A percentile compares a stretch with the other conserved stretches of the same genome.
Conservation (phyloP, 2,888 invertebrate genomes). For the Diachrysia chrysitis region DNA sequence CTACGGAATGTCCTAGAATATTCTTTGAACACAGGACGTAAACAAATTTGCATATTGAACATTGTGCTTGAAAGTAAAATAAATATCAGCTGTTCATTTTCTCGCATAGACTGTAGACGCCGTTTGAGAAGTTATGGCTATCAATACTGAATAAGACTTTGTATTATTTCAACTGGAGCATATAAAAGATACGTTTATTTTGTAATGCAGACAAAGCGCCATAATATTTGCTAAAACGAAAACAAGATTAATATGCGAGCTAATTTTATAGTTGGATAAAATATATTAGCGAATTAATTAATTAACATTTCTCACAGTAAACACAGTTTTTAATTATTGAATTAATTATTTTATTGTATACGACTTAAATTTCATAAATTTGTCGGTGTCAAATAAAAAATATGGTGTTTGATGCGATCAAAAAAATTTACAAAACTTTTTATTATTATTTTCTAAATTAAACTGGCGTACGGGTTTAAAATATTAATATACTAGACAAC, state of each 20-base stretch:
- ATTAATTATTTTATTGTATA: too few species aligned
- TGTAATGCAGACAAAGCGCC: neutral
- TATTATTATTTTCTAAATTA: too few species aligned
- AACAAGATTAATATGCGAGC: neutral
- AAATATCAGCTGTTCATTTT: slow-evolving; percentile 57
- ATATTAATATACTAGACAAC: too few species aligned
- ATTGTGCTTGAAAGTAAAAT: slow-evolving; percentile 30
- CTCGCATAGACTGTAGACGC: slow-evolving; percentile 46
- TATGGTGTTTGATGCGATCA: too few species aligned
- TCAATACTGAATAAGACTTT: slow-evolving; percentile 34
- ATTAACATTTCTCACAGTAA: too few species aligned
- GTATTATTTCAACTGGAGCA: slow-evolving; percentile 18
- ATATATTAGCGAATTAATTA: too few species aligned
- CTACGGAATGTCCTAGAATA: slow-evolving; percentile 10
- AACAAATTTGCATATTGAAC: slow-evolving; percentile 52
- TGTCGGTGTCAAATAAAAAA: too few species aligned
- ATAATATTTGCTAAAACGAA: neutral
- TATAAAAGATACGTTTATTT: slow-evolving; percentile 5
- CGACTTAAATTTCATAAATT: too few species aligned
- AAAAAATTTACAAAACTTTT: too few species aligned
- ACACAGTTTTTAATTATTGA: too few species aligned
- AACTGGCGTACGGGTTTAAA: too few species aligned
- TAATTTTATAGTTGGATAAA: neutral
- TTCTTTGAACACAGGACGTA: slow-evolving; percentile 1
- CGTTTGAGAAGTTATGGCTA: slow-evolving; percentile 38